Percentiles rank a stretch among this genome's conserved stretches.
phyloP scores from a whole-genome alignment of 2,797 vertebrate species.

The Manis javanica region DNA sequence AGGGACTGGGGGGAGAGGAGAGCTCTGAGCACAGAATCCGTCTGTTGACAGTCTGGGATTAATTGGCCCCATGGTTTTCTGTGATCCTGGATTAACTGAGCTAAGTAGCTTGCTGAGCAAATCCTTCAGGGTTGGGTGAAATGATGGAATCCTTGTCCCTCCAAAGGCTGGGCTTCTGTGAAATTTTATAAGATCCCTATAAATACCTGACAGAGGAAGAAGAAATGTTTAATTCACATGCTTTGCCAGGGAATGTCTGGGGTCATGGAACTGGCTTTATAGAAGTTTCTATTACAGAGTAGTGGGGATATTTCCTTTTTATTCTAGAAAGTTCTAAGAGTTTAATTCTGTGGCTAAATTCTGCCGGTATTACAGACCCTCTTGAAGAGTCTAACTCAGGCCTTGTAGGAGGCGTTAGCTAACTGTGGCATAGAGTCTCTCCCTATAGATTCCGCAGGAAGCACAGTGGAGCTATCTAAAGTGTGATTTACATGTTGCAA shows the following conservation, averaged over 20 bases:
- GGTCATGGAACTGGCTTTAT: background rate
- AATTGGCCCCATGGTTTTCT: background rate
- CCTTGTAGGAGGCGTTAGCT: background rate
- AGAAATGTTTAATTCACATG: background rate
- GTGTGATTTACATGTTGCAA: background rate
- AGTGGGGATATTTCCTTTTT: background rate
- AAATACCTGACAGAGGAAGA: background rate
- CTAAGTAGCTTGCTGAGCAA: background rate
- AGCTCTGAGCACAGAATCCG: background rate
- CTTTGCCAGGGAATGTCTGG: accelerated
- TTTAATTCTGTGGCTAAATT: background rate
- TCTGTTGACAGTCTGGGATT: background rate
- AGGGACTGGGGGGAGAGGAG: background rate
- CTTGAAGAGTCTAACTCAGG: background rate
- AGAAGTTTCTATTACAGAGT: background rate
- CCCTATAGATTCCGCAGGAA: background rate
- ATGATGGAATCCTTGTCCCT: background rate
- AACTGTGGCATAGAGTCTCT: background rate
- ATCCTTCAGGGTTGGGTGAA: background rate
- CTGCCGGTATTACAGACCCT: background rate
- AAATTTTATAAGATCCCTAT: background rate
- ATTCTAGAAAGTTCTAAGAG: background rate
- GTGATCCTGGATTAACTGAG: background rate
- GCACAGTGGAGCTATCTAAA: background rate
- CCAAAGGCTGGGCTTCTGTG: accelerated